phyloP scores from a whole-genome alignment of 1,140 invertebrate species.

The Pemphigus obesinymphae region DNA sequence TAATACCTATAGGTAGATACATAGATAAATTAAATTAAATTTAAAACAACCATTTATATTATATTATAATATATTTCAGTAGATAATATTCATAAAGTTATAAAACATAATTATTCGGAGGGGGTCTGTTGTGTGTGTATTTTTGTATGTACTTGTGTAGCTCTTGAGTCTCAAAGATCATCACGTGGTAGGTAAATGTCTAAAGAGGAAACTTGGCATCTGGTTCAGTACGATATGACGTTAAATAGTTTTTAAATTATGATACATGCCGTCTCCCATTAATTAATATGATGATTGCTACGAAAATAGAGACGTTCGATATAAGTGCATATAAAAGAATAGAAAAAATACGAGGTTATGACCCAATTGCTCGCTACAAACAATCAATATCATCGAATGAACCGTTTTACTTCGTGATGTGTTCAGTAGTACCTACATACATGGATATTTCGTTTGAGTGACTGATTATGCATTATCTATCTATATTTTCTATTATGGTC shows the following conservation, averaged over 20 bases:
- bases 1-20: too few relatives aligned
- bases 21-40: too few relatives aligned
- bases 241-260: background rate
- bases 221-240: background rate
- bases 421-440: background rate
- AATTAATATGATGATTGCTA: background rate
- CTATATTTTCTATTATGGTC: too few relatives aligned
- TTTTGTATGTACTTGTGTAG: too few relatives aligned
- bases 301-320: background rate
- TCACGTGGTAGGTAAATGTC: background rate
- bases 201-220: background rate
- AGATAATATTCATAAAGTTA: too few relatives aligned
- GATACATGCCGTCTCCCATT: background rate
- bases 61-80: too few relatives aligned
- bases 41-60: too few relatives aligned
- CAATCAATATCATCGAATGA: background rate
- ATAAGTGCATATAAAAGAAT: background rate
- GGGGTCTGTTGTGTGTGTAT: too few relatives aligned
- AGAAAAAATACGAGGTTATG: background rate
- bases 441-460: background rate
- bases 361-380: background rate
- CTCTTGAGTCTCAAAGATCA: background rate
- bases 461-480: too few relatives aligned
- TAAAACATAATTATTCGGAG: too few relatives aligned
- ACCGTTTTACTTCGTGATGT: background rate